Evolutionary conservation across 2,797 vertebrate genomes (phyloP), one percentile per base, ranked within the genome.

Genomic region (Acanthiza pusilla): DNA sequence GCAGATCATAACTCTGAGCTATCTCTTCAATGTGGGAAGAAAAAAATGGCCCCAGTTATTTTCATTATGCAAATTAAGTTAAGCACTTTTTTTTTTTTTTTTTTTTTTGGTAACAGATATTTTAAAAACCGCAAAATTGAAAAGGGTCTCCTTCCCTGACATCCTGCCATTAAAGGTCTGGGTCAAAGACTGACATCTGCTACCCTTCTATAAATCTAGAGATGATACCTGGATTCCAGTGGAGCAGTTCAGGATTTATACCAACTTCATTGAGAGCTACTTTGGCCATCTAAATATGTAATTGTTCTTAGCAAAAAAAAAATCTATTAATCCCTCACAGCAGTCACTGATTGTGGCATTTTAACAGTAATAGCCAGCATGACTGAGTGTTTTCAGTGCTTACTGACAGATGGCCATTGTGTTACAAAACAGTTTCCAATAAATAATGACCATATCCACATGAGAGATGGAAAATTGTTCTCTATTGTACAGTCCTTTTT

Each of bases 391-490:
- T 93, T 91, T 92, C 91, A 82, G 85, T 51, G 77, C 88, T 85
- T 86, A 77, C 94, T 96, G 93, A 91, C 94, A 96, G 91, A 94
- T 95, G 96, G 96, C 82, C 94, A 89, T 61, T 94, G 89, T 96
- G 76, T 79, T 96, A 93, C 91, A 91, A 88, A 97, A 90, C 83
- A 94, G 89, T 57, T 51, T 85, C 53, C 74, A 82, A 92, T 94
- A 96, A 96, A 93, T 93, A 94, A 96, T 87, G 91, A 91, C 90
- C 94, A 94, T 91, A 96, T 85, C 70, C 83, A 88, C 83, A 89
- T 40, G 70, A 96, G 80, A 88, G 89, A 85, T 77, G 88, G 77
- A 94, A 94, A 96, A 94, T 79, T 63, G 42, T 90, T 90, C 83
- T 94, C 77, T 84, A 36, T 85, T 90, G 73, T 94, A 77, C 3